phyloP scores from a whole-genome alignment of 2,888 invertebrate genomes.

The Molorchus minor region DNA sequence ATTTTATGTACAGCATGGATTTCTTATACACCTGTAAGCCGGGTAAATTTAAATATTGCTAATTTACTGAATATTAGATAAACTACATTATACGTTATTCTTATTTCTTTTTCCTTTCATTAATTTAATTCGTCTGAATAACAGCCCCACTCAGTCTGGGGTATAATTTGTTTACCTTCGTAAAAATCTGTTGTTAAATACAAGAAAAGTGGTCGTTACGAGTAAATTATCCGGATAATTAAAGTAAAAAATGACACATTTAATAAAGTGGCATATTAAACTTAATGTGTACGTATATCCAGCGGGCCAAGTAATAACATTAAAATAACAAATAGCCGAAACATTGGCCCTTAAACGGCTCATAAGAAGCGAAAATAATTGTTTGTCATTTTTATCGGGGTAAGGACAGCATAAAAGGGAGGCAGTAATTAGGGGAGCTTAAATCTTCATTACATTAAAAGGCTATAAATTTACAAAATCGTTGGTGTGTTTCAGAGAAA shows the following conservation, averaged over 20 bases:
- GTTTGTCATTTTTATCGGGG: conserved; percentile 29
- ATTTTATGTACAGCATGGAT: no score
- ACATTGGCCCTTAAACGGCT: conserved; percentile 28
- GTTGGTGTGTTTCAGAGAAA: no score
- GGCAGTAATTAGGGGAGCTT: conserved; percentile 25
- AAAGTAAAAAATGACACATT: conserved; percentile 30
- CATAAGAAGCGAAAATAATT: conserved; percentile 23
- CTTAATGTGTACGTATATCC: conserved; percentile 22
- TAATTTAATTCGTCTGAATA: no score
- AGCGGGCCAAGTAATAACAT: conserved; percentile 26
- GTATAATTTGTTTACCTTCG: conserved; percentile 14
- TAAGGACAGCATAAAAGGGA: conserved; percentile 8
- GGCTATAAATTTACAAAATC: conserved; percentile 22
- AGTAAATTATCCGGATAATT: conserved; percentile 18
- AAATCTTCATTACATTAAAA: conserved; percentile 33
- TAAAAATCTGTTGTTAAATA: conserved; percentile 13
- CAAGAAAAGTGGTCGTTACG: conserved; percentile 11
- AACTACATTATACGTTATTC: no score
- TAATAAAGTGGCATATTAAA: conserved; percentile 28
- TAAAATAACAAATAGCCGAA: conserved; percentile 27
- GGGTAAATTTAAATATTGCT: no score
- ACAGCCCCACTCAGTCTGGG: conserved; percentile 8
- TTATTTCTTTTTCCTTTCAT: no score
- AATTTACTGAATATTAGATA: no score
- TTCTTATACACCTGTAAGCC: no score